phyloP scores from a whole-genome alignment of 2,797 vertebrate genomes.

The Pterois miles region DNA sequence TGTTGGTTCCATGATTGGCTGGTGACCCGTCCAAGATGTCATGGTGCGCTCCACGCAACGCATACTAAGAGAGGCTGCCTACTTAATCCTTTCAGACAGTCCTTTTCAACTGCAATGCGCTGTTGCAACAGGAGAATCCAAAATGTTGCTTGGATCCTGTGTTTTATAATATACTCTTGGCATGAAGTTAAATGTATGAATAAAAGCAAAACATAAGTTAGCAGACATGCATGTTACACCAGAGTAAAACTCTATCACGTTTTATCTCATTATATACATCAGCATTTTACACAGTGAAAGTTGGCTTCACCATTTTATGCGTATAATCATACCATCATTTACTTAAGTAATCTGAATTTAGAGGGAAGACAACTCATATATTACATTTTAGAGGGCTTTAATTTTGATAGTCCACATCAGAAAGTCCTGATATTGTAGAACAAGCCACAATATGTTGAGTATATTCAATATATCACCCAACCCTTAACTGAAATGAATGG shows the following conservation, averaged over 20 bases:
- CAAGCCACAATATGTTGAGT: neutral
- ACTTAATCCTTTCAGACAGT: neutral
- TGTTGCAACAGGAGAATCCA: neutral
- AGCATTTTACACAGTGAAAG: neutral
- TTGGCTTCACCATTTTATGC: neutral
- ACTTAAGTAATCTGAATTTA: neutral
- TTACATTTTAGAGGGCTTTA: neutral
- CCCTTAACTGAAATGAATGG: neutral
- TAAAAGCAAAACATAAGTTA: neutral
- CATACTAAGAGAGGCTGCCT: constrained; percentile 20
- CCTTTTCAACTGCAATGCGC: neutral
- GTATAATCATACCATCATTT: accelerated
- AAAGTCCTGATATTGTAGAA: neutral
- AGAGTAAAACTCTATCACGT: neutral
- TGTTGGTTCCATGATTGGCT: constrained; percentile 34
- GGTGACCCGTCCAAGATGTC: constrained; percentile 40
- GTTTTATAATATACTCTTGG: neutral
- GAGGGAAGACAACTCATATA: neutral
- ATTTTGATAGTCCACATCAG: neutral
- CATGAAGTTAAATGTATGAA: neutral
- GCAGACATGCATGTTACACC: neutral
- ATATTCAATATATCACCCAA: neutral
- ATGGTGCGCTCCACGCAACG: neutral
- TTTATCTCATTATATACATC: neutral
- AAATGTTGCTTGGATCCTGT: neutral